These are phyloP conservation scores for Perizoma flavofasciatum DNA, from an alignment of 2,888 invertebrate genomes.

Conservation along the genomic window DNA sequence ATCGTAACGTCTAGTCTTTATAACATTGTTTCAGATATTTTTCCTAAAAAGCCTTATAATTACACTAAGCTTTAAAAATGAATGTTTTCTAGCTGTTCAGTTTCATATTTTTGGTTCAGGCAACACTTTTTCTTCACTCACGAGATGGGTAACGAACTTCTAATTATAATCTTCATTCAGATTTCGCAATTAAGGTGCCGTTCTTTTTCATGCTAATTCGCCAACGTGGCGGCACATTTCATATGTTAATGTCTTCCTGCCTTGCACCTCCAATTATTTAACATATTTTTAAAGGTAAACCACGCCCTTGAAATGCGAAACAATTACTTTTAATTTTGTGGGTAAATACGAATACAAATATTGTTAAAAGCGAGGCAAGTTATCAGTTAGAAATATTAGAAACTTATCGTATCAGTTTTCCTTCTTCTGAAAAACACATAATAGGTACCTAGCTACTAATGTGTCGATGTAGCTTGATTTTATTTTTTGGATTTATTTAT, in stretches of 20 bases:
- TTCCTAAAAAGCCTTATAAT: too few relatives aligned
- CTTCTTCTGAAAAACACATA: too few relatives aligned
- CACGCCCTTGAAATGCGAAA: not conserved
- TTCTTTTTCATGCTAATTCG: conserved; percentile 52
- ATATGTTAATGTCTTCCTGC: conserved; percentile 49
- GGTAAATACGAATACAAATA: too few relatives aligned
- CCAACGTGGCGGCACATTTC: conserved; percentile 46
- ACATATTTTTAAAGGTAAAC: conserved; percentile 42
- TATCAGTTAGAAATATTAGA: not conserved
- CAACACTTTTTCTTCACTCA: not conserved
- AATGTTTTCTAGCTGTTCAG: not conserved
- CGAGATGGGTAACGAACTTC: conserved; percentile 14
- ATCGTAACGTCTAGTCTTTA: too few relatives aligned
- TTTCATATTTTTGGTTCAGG: not conserved
- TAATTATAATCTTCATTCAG: conserved; percentile 25
- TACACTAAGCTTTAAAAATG: not conserved
- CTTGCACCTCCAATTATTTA: conserved; percentile 47
- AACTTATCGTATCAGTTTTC: too few relatives aligned
- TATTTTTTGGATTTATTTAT: too few relatives aligned
- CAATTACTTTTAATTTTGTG: too few relatives aligned
- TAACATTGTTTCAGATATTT: not conserved
- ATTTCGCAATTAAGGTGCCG: conserved; percentile 44
- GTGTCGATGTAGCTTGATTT: too few relatives aligned
- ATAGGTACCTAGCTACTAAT: too few relatives aligned
- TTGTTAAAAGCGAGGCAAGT: not conserved